Conservation (phyloP, 2,113 vertebrate genomes). For the Nycticebus coucang region DNA sequence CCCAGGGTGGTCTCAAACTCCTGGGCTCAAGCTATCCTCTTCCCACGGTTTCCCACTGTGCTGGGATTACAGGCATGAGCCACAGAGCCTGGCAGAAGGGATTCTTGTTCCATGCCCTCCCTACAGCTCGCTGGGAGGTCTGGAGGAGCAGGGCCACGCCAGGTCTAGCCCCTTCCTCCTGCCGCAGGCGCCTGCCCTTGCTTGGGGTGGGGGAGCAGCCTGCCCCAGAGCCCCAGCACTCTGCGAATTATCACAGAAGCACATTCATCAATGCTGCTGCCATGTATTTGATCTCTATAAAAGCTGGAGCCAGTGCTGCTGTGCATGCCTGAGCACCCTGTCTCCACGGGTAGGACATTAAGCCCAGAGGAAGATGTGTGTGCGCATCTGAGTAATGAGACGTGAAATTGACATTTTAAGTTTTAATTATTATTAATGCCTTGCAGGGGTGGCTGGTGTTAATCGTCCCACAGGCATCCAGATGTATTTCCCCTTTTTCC, state of each 20-base stretch:
- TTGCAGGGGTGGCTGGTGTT: constrained; percentile 66
- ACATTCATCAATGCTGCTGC: constrained; percentile 60
- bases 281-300: neutral
- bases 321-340: rapidly evolving
- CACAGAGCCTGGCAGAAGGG: too few species aligned
- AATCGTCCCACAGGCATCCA: constrained; percentile 60
- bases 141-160: neutral
- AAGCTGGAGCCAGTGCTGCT: neutral
- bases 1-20: too few species aligned
- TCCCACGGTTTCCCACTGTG: too few species aligned
- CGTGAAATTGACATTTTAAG: constrained; percentile 78
- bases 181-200: neutral
- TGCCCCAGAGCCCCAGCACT: neutral
- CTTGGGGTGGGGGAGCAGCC: neutral
- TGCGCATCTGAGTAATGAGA: constrained; percentile 79
- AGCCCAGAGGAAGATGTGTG: constrained; percentile 56
- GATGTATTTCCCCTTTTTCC: neutral
- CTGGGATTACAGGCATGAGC: too few species aligned
- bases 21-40: too few species aligned
- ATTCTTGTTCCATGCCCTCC: neutral
- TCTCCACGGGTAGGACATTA: constrained; percentile 20
- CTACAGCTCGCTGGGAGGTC: neutral
- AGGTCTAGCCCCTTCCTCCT: rapidly evolving
- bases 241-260: neutral
- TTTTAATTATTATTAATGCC: constrained; percentile 84